These are phyloP conservation scores for Elanoides forficatus DNA, from an alignment of 2,113 vertebrate species.

Conservation along the genomic window DNA sequence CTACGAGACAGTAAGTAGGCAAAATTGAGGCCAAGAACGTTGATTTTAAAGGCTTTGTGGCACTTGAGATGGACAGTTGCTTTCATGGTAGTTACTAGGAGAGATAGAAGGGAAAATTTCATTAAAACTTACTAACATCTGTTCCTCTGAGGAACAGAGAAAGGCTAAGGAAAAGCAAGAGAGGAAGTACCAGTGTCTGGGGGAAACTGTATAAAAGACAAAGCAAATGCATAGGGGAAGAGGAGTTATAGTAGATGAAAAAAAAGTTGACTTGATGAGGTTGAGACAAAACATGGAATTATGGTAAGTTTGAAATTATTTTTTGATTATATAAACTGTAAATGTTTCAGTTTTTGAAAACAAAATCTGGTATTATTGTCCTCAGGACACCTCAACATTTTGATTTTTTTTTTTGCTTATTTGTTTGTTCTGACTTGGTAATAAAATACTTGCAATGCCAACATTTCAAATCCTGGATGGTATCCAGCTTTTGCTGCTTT, in stretches of 20 bases:
- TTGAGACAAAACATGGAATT: not conserved
- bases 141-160: not conserved
- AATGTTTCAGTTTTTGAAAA: not conserved
- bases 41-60: not conserved
- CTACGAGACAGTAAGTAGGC: not conserved
- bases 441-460: not conserved
- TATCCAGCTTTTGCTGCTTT: conserved; percentile 5
- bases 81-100: not conserved
- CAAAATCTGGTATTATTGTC: not conserved
- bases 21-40: not conserved
- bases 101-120: not conserved
- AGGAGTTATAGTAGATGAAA: not conserved
- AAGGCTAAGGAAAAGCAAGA: not conserved
- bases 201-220: not conserved
- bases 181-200: not conserved
- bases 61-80: not conserved
- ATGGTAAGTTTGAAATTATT: not conserved
- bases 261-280: not conserved
- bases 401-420: not conserved
- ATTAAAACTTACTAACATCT: not conserved
- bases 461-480: not conserved
- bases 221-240: not conserved
- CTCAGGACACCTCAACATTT: not conserved
- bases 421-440: not conserved
- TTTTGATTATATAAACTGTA: not conserved